phyloP scores from a whole-genome alignment of 2,113 vertebrate genomes.

The Python bivittatus region DNA sequence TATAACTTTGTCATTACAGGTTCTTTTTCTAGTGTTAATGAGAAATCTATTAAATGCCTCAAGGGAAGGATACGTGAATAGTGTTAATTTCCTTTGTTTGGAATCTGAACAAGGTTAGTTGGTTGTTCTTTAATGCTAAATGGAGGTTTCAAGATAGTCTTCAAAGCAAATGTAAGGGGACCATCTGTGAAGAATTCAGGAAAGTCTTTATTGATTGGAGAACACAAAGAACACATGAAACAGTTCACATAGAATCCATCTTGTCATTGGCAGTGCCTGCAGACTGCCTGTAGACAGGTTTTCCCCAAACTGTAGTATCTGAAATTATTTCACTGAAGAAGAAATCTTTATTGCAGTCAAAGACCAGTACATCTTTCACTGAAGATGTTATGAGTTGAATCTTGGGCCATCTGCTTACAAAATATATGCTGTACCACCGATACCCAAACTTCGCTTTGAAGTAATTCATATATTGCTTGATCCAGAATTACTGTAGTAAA shows the following conservation, averaged over 20 bases:
- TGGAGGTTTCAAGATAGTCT: constrained; percentile 16
- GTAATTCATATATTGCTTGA: background rate
- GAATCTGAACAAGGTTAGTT: constrained; percentile 23
- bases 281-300: background rate
- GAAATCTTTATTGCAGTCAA: background rate
- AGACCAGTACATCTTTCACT: background rate
- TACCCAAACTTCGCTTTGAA: background rate
- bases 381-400: background rate
- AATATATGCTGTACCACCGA: background rate
- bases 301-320: background rate
- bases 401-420: background rate
- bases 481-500: background rate
- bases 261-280: background rate
- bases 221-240: background rate
- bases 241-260: background rate
- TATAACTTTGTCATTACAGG: constrained; percentile 49
- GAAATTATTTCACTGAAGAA: background rate
- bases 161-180: background rate
- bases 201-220: background rate
- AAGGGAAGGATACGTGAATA: constrained; percentile 43
- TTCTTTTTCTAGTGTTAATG: constrained; percentile 58
- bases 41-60: constrained; percentile 49
- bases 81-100: constrained; percentile 31
- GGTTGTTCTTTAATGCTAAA: constrained; percentile 37
- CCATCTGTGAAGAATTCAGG: constrained; percentile 23